Evolutionary conservation across 2,113 vertebrate species (phyloP).

Genomic region (Periophthalmus modestus): DNA sequence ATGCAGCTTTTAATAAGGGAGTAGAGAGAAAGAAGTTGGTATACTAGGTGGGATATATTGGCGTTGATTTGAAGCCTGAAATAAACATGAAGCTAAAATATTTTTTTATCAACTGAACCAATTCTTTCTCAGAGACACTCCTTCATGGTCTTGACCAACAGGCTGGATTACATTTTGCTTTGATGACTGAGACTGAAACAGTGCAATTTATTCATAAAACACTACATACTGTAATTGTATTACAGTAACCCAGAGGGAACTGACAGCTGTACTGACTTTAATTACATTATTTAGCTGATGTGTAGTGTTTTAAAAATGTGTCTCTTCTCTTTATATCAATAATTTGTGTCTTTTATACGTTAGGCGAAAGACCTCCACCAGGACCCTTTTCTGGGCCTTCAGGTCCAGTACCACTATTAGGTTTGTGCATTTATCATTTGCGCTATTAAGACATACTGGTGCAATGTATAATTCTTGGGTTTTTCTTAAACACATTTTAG

Average conservation of each 20-base stretch:
- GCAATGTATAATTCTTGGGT: background rate
- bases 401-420: background rate
- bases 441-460: background rate
- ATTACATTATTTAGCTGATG: background rate
- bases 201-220: too few relatives aligned
- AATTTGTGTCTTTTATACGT: background rate
- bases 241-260: too few relatives aligned
- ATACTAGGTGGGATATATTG: too few relatives aligned
- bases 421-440: conserved; percentile 22
- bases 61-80: background rate
- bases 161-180: background rate
- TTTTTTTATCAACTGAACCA: background rate
- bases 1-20: too few relatives aligned
- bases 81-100: background rate
- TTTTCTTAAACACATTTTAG: conserved; percentile 13
- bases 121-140: background rate
- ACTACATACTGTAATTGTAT: background rate
- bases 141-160: background rate
- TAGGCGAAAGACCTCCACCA: conserved; percentile 15
- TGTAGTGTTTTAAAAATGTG: background rate
- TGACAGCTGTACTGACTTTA: background rate
- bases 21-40: background rate
- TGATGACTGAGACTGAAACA: background rate
- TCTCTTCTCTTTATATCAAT: background rate
- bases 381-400: accelerated